Conservation (phyloP, 2,113 vertebrate genomes). For the Peromyscus maniculatus region DNA sequence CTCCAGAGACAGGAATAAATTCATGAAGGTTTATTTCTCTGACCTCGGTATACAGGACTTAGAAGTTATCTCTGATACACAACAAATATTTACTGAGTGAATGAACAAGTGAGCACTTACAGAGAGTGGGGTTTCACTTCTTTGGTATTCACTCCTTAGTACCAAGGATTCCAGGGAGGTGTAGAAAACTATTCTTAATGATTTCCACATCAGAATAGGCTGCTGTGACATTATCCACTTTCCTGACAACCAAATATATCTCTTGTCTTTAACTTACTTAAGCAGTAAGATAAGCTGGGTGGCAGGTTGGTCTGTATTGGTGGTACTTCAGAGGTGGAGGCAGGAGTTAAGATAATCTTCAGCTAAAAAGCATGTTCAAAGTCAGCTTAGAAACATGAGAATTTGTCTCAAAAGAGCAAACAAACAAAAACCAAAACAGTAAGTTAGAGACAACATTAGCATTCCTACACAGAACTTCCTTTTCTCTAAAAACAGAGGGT, state of each 20-base stretch:
- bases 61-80: slow-evolving; percentile 32
- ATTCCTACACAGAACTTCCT: slow-evolving; percentile 80
- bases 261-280: slow-evolving; percentile 62
- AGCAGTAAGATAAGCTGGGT: background rate
- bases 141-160: slow-evolving; percentile 62
- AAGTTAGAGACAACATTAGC: slow-evolving; percentile 55
- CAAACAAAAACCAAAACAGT: slow-evolving; percentile 28
- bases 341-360: background rate
- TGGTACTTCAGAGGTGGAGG: background rate
- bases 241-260: slow-evolving; percentile 57
- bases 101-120: slow-evolving; percentile 58
- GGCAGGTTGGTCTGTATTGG: background rate
- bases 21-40: background rate
- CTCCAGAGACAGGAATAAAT: slow-evolving; percentile 36
- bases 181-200: slow-evolving; percentile 50
- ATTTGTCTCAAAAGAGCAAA: background rate
- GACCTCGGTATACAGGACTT: slow-evolving; percentile 1
- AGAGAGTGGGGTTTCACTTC: slow-evolving; percentile 58
- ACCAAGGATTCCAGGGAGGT: slow-evolving; percentile 67
- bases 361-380: background rate
- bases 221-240: slow-evolving; percentile 70
- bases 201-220: slow-evolving; percentile 59
- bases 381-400: background rate
- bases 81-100: slow-evolving; percentile 43
- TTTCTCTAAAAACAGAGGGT: slow-evolving; percentile 76